Conservation (phyloP, 2,797 vertebrate species). For the Argya squamiceps region DNA sequence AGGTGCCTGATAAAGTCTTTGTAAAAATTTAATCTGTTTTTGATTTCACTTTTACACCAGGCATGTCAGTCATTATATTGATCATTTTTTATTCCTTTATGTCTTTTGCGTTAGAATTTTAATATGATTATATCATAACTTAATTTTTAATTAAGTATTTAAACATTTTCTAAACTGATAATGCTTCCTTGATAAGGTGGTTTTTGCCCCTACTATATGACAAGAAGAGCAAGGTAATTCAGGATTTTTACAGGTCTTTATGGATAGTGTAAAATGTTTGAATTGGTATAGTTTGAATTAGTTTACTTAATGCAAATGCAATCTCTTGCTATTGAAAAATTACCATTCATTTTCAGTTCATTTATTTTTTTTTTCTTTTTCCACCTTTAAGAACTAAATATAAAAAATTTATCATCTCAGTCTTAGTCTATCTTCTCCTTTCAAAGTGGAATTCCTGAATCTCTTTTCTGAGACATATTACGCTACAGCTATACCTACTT, state of each 20-base stretch:
- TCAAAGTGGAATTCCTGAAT: background rate
- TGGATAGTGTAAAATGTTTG: background rate
- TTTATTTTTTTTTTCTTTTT: background rate
- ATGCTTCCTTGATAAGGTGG: background rate
- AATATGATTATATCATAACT: background rate
- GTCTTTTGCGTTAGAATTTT: background rate
- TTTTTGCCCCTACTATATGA: background rate
- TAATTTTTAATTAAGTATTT: background rate
- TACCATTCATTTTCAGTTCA: background rate
- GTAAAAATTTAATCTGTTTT: slow-evolving; percentile 16
- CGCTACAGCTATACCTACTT: background rate
- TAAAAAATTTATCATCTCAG: background rate
- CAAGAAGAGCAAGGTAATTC: background rate
- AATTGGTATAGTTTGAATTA: background rate
- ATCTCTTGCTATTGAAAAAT: background rate
- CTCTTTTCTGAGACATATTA: background rate
- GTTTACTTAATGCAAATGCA: background rate
- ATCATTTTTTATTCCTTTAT: background rate
- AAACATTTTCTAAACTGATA: background rate
- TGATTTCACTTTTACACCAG: background rate
- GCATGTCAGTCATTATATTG: background rate
- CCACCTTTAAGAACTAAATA: background rate
- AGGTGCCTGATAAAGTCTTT: background rate
- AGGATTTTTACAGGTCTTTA: background rate
- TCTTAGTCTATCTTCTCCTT: background rate